Conservation (phyloP, 2,888 invertebrate genomes). For the Meliscaeva auricollis region DNA sequence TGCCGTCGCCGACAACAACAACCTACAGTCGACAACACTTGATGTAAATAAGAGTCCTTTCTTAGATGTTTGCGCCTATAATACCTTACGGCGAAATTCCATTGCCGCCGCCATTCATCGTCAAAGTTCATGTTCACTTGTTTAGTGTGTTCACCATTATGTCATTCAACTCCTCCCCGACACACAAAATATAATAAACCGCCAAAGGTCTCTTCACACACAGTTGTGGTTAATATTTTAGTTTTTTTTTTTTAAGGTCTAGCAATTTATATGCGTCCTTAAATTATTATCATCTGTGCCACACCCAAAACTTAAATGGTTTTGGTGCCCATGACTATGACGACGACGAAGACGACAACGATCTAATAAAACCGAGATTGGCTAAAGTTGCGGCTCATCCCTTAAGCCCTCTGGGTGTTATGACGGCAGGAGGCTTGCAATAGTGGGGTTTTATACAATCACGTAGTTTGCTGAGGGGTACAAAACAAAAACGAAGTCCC, state of each 20-base stretch:
- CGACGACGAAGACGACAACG: slow-evolving; percentile 28
- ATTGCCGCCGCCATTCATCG: slow-evolving; percentile 65
- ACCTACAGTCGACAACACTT: slow-evolving; percentile 10
- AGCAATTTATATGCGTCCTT: slow-evolving; percentile 60
- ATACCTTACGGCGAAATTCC: slow-evolving; percentile 32
- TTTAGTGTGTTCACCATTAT: slow-evolving; percentile 61
- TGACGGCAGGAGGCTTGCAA: neutral
- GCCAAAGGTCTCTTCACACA: neutral
- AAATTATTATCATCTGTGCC: slow-evolving; percentile 71
- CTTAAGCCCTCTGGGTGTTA: slow-evolving; percentile 41
- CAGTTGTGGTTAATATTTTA: neutral
- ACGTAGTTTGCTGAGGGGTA: neutral
- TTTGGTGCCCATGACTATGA: neutral
- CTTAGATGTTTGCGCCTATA: slow-evolving; percentile 49
- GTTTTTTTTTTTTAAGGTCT: slow-evolving; percentile 46
- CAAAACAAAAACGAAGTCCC: neutral
- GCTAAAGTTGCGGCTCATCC: slow-evolving; percentile 66
- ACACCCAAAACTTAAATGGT: slow-evolving; percentile 41
- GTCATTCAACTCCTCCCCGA: slow-evolving; percentile 66
- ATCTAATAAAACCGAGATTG: slow-evolving; percentile 74
- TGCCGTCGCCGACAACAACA: neutral
- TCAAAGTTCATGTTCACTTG: slow-evolving; percentile 65
- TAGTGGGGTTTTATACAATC: neutral
- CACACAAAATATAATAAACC: neutral
- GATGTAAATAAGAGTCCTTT: slow-evolving; percentile 32